Percentiles rank a stretch among this genome's conserved stretches.
Conservation (phyloP, 2,888 invertebrate species). For the Automeris io region DNA sequence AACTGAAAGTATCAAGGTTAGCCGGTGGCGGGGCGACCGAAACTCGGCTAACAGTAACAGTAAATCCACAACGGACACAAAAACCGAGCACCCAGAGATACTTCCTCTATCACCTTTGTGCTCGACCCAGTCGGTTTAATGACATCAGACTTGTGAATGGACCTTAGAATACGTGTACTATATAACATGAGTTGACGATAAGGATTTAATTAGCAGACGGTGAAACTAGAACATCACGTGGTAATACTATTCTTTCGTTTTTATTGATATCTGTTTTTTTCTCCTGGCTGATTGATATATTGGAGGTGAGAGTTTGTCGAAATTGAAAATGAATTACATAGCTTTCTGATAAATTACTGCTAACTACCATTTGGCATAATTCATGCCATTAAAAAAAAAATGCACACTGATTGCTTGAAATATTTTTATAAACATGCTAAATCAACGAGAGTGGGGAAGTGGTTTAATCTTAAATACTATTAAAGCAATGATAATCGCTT, state of each 20-base stretch:
- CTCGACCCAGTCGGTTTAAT: constrained; percentile 60
- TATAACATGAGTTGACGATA: constrained; percentile 38
- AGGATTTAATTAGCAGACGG: constrained; percentile 52
- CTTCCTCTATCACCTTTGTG: constrained; percentile 52
- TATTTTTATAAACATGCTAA: too few relatives aligned
- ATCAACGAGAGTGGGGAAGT: too few relatives aligned
- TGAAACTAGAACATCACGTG: constrained; percentile 24
- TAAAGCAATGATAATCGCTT: too few relatives aligned
- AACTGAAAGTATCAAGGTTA: constrained; percentile 77
- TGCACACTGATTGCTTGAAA: too few relatives aligned
- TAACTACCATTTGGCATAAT: constrained; percentile 26
- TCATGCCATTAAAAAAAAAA: too few relatives aligned
- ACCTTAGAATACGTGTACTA: constrained; percentile 36
- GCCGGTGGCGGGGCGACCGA: constrained; percentile 57
- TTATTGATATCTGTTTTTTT: constrained; percentile 8
- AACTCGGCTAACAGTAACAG: constrained; percentile 72
- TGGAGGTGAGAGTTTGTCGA: constrained; percentile 41
- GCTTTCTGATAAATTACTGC: constrained; percentile 23
- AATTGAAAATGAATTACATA: constrained; percentile 31
- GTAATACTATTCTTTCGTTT: constrained; percentile 2
- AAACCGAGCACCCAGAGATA: constrained; percentile 54
- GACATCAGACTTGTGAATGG: constrained; percentile 57
- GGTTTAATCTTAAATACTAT: too few relatives aligned
- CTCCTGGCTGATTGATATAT: constrained; percentile 1
- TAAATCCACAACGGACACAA: constrained; percentile 58